These are phyloP conservation scores for Xyrauchen texanus DNA, from an alignment of 2,113 vertebrate genomes.

Conservation along the genomic window DNA sequence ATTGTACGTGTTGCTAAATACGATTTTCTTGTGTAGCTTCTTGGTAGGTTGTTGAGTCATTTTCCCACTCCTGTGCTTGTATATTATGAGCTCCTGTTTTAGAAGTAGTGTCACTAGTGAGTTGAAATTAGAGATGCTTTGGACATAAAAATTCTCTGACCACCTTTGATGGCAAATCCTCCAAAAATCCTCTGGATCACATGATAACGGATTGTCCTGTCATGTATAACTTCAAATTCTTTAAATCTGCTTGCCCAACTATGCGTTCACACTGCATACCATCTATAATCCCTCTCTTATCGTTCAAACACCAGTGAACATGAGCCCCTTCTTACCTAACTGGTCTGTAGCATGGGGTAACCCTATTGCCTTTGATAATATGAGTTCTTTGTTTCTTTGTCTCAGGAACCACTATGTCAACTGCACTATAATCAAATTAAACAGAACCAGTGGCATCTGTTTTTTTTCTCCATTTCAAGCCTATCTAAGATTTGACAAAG, in stretches of 20 bases:
- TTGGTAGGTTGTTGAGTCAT: neutral
- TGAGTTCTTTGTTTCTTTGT: conserved; percentile 50
- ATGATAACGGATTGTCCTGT: conserved; percentile 29
- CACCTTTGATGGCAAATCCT: conserved; percentile 23
- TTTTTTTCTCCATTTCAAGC: conserved; percentile 61
- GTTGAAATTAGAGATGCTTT: neutral
- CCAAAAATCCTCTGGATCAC: neutral
- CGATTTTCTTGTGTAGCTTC: neutral
- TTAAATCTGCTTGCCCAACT: conserved; percentile 22
- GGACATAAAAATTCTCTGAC: neutral
- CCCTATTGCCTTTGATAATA: conserved; percentile 40
- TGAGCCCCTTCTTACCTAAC: conserved; percentile 15
- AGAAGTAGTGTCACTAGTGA: neutral
- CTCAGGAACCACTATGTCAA: conserved; percentile 59
- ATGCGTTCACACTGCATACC: conserved; percentile 16
- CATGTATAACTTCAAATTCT: conserved; percentile 22
- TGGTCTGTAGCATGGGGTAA: neutral
- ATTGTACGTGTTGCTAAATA: no score
- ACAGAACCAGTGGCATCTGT: conserved; percentile 65
- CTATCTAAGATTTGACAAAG: conserved; percentile 47
- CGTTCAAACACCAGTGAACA: conserved; percentile 18
- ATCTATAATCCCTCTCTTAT: conserved; percentile 36
- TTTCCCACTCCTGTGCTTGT: neutral
- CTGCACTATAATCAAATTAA: conserved; percentile 69
- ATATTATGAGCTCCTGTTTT: neutral